phyloP scores from a whole-genome alignment of 1,140 invertebrate genomes.

The Trichonephila inaurata region DNA sequence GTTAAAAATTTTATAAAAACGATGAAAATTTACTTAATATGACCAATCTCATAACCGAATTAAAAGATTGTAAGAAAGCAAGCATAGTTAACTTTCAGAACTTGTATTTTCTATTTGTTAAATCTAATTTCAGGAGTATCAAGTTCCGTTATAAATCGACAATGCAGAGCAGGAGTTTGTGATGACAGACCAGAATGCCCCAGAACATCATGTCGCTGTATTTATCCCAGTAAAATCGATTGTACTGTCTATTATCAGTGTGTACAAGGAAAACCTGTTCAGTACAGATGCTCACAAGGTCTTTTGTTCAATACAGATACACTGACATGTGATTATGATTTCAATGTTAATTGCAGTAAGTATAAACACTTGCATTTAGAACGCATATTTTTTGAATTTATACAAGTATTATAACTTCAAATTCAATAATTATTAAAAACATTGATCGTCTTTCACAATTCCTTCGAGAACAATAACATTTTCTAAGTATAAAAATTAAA shows the following conservation, averaged over 20 bases:
- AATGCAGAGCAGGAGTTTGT: not conserved
- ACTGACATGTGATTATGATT: slow-evolving; percentile 56
- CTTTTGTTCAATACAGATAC: slow-evolving; percentile 56
- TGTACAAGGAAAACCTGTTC: not conserved
- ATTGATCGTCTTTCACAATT: too few species aligned
- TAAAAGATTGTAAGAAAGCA: not conserved
- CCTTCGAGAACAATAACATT: too few species aligned
- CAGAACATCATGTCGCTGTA: slow-evolving; percentile 15
- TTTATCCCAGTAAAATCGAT: slow-evolving; percentile 35
- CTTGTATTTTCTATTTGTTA: not conserved
- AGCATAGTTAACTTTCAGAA: not conserved
- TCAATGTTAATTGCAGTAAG: slow-evolving; percentile 67
- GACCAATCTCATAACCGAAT: too few species aligned
- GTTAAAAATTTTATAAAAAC: too few species aligned
- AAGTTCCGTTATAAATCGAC: not conserved
- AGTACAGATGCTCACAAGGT: slow-evolving; percentile 37
- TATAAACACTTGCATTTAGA: not conserved
- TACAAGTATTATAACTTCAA: too few species aligned
- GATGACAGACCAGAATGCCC: slow-evolving; percentile 47
- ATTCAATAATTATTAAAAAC: too few species aligned
- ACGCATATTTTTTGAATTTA: not conserved
- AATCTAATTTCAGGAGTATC: not conserved
- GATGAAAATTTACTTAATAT: too few species aligned
- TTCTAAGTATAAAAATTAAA: too few species aligned
- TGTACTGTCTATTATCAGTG: slow-evolving; percentile 59